Base-by-base conservation (phyloP, 2,888 invertebrate genomes). In the Cataglyphis albicans region DNA sequence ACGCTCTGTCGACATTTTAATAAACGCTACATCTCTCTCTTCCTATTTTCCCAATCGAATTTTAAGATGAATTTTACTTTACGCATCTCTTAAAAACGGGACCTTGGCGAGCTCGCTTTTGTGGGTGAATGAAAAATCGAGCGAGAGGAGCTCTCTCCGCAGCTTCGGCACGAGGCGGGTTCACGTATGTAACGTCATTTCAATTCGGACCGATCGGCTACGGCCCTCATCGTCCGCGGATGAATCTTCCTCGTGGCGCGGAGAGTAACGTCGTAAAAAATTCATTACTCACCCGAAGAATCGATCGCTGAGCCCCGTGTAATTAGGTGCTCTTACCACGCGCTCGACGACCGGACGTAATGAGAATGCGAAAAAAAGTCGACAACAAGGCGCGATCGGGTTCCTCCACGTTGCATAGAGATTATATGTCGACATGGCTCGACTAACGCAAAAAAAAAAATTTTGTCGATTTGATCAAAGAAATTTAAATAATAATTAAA, bases 221-320 rank as follows among this genome's bases (percentile, higher is more conserved):
- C 91, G 92, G 92, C 81, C 86, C 85, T 85, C 86, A 74, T 86
- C 89, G 85, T 78, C 81, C 86, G 84, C 76, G 87, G 64, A 86
- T 67, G 81, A 83, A 90, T 90, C 88, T 88, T 87, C 81, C 82
- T 86, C 76, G n/a, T 38, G 68, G 35, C 74, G 80, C 78, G 84
- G 76, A 67, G 52, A 70, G 70, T 78, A 78, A 70, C 78, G 87
- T 94, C 93, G 92, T 94, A 93, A 94, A 94, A 94, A 93, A 93
- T 94, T 93, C 93, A 94, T 94, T 93, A 93, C 90, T 89, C 86
- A 86, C 85, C 90, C 92, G 90, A 88, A 90, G 90, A 93, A 94
- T 94, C 93, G 93, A 94, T 94, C 93, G 92, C 83, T 72, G 87
- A 88, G 87, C 85, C 35, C 90, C 93, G 92, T 93, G 93, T 93